These are phyloP conservation scores for Bolinopsis microptera DNA, from an alignment of 37 sponge, comb jelly and placozoan species.

Conservation along the genomic window DNA sequence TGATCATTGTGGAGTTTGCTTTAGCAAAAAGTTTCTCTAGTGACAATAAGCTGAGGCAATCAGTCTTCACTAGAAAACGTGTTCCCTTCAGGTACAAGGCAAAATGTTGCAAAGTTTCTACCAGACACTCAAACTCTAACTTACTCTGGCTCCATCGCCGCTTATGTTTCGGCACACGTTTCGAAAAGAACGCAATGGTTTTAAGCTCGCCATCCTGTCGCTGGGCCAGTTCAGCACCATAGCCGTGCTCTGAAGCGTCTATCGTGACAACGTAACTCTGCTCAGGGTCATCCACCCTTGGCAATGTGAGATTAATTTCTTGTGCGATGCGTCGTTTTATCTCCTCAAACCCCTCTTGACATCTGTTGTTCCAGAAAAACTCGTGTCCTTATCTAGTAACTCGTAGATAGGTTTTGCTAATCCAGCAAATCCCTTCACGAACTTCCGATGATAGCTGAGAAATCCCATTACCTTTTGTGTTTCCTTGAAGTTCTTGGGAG, in stretches of 20 bases:
- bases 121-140: background rate
- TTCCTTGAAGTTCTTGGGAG: background rate
- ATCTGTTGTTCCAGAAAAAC: background rate
- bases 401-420: slow-evolving; percentile 42
- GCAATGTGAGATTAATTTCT: background rate
- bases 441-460: slow-evolving; percentile 4
- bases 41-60: background rate
- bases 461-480: background rate
- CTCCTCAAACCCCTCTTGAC: slow-evolving; percentile 9
- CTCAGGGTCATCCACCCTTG: background rate
- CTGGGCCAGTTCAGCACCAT: slow-evolving; percentile 5
- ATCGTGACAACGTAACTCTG: slow-evolving; percentile 18
- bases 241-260: slow-evolving; percentile 8
- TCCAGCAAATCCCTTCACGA: background rate
- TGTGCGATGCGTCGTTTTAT: background rate
- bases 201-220: background rate
- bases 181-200: slow-evolving; percentile 24
- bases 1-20: background rate
- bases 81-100: slow-evolving; percentile 21
- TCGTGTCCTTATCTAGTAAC: background rate
- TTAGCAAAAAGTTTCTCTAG: background rate
- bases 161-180: background rate
- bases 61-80: background rate
- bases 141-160: background rate
- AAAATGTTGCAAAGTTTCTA: background rate